Evolutionary conservation across 2,888 invertebrate genomes (phyloP), one percentile per base, ranked within the genome.

Genomic region (Hirudinaria manillensis): DNA sequence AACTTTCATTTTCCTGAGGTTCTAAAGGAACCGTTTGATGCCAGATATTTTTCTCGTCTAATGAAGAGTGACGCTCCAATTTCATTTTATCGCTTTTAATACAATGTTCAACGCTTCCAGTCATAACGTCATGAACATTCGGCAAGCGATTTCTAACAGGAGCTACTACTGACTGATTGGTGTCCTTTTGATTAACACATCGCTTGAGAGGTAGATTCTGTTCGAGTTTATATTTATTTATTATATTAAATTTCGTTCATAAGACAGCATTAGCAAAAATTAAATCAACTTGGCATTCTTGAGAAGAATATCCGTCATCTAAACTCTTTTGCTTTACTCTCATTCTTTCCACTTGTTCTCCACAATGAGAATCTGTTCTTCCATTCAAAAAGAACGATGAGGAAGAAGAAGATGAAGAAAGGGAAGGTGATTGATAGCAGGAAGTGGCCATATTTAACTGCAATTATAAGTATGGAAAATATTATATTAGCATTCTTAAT

Each of bases 291-390:
- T 61, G 61, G 29, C 61, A 61, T 10, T 61, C 61, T 29, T 61
- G 61, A 16, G 61, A 61, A 24, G 61, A 61, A 61, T 61, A 61
- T 61, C 61, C 61, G n/a, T 61, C 61, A 29, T 61, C 61, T 24
- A 61, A 29, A 16, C 61, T 61, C 19, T 16, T 61, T n/a, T 61
- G 61, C 7, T 61, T 61, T 10, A 61, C 7, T 29, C 61, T 61
- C 29, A 29, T 27, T 29, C 61, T 61, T 3, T 61, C 61, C 24
- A 61, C 13, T 29, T 24, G 29, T 24, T 61, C 61, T 24, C 24
- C 61, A 29, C 6, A 10, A 19, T 61, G 24, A 27, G 61, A 61
- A 10, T 61, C 61, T 24, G 24, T n/a, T 29, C 29, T 29, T 24
- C 61, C 61, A n/a, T 29, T 61, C 61, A 61, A 16, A 61, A 61